A percentile compares a stretch with the other conserved stretches of the same genome.
phyloP scores from a whole-genome alignment of 2,888 invertebrate genomes.

The Calameuta filiformis region DNA sequence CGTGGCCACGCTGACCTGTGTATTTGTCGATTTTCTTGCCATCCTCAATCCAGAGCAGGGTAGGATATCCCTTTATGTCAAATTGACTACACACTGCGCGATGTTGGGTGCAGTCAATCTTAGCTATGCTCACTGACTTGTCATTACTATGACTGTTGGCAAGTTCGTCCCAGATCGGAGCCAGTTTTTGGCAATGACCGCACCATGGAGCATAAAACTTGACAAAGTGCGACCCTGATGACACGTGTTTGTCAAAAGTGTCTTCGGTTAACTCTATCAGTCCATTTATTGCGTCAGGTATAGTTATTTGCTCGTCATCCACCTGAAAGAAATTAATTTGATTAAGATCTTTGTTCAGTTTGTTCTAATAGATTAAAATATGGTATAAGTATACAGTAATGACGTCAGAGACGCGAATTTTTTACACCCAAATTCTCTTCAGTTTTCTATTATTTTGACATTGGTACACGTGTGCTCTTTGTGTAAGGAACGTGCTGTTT shows the following conservation, averaged over 20 bases:
- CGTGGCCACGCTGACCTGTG: constrained; percentile 74
- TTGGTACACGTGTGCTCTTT: background rate
- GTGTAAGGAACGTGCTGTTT: background rate
- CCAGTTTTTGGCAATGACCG: constrained; percentile 85
- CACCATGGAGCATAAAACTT: constrained; percentile 97
- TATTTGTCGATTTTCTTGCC: constrained; percentile 87
- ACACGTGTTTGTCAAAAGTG: constrained; percentile 78
- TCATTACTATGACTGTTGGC: constrained; percentile 77
- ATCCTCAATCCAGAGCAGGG: constrained; percentile 87
- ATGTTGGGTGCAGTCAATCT: constrained; percentile 87
- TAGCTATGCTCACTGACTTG: constrained; percentile 77
- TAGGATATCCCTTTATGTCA: constrained; percentile 89
- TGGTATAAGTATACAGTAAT: background rate
- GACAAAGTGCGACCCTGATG: constrained; percentile 83
- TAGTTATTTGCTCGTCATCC: constrained; percentile 55
- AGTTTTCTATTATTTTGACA: background rate
- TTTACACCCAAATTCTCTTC: background rate
- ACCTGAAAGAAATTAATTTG: constrained; percentile 30
- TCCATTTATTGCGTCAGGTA: constrained; percentile 72
- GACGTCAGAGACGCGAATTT: background rate
- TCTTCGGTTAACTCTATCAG: constrained; percentile 81
- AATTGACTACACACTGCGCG: constrained; percentile 81
- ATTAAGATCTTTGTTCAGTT: constrained; percentile 8
- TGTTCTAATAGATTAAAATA: background rate
- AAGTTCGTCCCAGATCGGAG: constrained; percentile 86